Base-by-base conservation (phyloP, 2,113 vertebrate species). In the Urocolius indicus region DNA sequence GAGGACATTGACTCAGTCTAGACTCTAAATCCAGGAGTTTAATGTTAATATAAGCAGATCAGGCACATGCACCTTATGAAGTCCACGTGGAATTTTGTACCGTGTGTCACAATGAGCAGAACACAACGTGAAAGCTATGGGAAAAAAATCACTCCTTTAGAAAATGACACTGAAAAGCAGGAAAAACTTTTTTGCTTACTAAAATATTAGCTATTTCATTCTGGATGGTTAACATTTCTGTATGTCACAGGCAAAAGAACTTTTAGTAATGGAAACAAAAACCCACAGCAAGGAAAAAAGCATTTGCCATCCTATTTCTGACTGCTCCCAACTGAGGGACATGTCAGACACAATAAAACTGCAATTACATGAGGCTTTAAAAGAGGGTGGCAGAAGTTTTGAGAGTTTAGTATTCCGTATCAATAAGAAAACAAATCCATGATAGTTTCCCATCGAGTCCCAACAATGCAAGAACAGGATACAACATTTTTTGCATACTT, bases 381-480 rank as follows among this genome's bases (percentile, higher is more conserved):
- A 83, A 85, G 88, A 92, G 65, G 21, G n/a, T 95, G 91, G 49
- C 88, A 93, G 95, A 94, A 88, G 78, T 83, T 94, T 90, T 16
- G 4, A 45, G 88, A 68, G 41, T 84, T 59, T 95, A 84, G 54
- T 86, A 84, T 84, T 87, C 65, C 65, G 20, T 75, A 69, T 86
- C 81, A 85, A 76, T 73, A 73, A 76, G 20, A 84, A 93, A 94
- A 95, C 48, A 92, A 94, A 90, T 46, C 34, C 58, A 17, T 67
- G 76, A 84, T 57, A 77, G 55, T 83, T 96, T 94, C 59, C 80
- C 82, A 94, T 84, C 1, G 5, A 85, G 41, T 52, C 48, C 87
- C 84, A 96, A 90, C 72, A 91, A 88, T 67, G 27, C 30, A 52
- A n/a, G 62, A 82, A 32, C 22, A 67, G 43, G 57, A 54, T 29